Evolutionary conservation across 2,113 vertebrate genomes (phyloP).

Genomic region (Dendrocopos noguchii): DNA sequence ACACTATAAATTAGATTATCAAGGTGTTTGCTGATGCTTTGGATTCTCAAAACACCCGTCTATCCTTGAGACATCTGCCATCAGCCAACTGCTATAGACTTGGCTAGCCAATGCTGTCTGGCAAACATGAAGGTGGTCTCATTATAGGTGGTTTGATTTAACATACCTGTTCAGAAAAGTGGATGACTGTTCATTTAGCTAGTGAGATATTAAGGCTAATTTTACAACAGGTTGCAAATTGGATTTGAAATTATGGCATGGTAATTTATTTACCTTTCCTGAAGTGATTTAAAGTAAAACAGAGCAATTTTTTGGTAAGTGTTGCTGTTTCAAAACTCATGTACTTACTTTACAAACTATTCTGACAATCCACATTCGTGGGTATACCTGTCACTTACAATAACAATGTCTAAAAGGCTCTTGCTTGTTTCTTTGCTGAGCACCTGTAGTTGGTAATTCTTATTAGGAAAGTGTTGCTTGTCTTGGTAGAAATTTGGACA

Average conservation of each 20-base stretch:
- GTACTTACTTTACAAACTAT: neutral
- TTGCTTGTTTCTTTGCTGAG: neutral
- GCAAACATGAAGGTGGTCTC: neutral
- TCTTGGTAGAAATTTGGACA: neutral
- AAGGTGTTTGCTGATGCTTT: neutral
- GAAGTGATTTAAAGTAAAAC: neutral
- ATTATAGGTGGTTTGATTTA: neutral
- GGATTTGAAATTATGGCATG: neutral
- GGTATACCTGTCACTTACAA: neutral
- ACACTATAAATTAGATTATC: neutral
- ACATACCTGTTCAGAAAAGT: neutral
- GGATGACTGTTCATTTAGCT: neutral
- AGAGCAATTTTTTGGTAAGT: neutral
- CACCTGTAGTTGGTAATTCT: neutral
- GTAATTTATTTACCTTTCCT: no score
- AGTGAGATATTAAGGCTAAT: neutral
- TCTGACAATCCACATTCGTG: neutral
- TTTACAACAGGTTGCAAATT: neutral
- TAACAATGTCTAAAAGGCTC: neutral
- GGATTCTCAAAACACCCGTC: neutral
- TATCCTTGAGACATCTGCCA: slow-evolving; percentile 15
- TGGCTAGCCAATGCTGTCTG: neutral
- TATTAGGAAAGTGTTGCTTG: neutral
- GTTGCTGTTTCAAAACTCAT: neutral
- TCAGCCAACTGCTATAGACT: slow-evolving; percentile 21